Evolutionary conservation across 2,113 vertebrate species (phyloP), one percentile per base, ranked within the genome.

Genomic region (Fulmarus glacialis): DNA sequence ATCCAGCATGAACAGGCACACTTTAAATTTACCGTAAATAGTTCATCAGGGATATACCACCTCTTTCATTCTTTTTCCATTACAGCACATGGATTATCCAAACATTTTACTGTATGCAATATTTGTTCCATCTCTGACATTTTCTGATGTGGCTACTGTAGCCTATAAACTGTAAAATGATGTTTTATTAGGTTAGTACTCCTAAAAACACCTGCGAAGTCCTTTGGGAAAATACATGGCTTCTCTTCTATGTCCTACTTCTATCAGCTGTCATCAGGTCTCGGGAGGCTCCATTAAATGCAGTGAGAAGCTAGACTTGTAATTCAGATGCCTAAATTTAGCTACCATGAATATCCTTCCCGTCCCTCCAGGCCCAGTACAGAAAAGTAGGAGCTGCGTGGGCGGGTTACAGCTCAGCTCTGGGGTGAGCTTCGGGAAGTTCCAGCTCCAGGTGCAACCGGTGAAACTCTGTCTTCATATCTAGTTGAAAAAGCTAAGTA

Each of bases 291-390:
- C 81, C 60, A 82, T 84, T 93, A 94, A 93, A 84, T 17, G 64
- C 73, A 56, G 60, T 5, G 52, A 93, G 77, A 63, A 84, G 81
- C 68, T 8, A 77, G 71, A 77, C 56, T 80, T 64, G 45, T 48
- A 93, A 93, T 71, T 64, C 84, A 85, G 58, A 86, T 50, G 24
- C 45, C 92, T 90, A 93, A 85, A 95, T 90, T 88, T 96, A 83
- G 87, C 40, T 34, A 43, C 38, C 20, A 22, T 10, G 56, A 78
- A 67, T 66, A 93, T 55, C 30, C 47, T 74, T 16, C 63, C 29
- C 36, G 17, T 74, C n/a, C 60, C 85, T 80, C 40, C 42, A 68
- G 80, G 40, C 36, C 16, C 56, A n/a, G 58, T 30, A 29, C 0
- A 2, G 60, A 53, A 71, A 63, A 34, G 50, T 0, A 58, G 36